Percentiles rank a stretch among this genome's conserved stretches.
phyloP scores from a whole-genome alignment of 2,888 invertebrate species.

The Brachyptera putata region DNA sequence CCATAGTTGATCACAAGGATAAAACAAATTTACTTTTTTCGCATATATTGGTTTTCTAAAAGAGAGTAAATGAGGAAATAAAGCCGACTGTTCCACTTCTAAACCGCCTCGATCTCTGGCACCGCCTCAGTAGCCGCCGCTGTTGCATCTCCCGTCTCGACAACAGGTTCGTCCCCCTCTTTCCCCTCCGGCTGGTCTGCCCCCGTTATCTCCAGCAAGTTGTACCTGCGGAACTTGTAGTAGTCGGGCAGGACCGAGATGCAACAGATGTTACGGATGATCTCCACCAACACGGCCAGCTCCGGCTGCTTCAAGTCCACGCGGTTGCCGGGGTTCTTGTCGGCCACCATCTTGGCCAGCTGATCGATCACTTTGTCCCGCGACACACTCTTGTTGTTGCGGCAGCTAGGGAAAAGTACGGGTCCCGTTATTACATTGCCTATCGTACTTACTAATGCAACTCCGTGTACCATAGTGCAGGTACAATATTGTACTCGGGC shows the following conservation, averaged over 20 bases:
- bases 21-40: too few relatives aligned
- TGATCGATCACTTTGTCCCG: slow-evolving; percentile 68
- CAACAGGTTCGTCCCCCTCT: too few relatives aligned
- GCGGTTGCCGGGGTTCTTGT: slow-evolving; percentile 66
- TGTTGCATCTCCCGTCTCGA: too few relatives aligned
- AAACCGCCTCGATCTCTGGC: too few relatives aligned
- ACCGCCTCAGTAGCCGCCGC: too few relatives aligned
- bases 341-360: slow-evolving; percentile 65
- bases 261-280: slow-evolving; percentile 75
- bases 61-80: too few relatives aligned
- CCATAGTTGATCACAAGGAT: too few relatives aligned
- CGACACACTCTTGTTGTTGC: slow-evolving; percentile 69
- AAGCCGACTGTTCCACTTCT: too few relatives aligned
- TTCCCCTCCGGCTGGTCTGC: too few relatives aligned
- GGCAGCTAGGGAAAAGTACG: slow-evolving; percentile 48
- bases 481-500: too few relatives aligned
- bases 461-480: too few relatives aligned
- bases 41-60: too few relatives aligned
- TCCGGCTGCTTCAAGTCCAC: slow-evolving; percentile 73
- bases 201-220: slow-evolving; percentile 60
- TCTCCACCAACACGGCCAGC: slow-evolving; percentile 75
- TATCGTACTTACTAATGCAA: background rate
- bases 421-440: background rate
- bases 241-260: slow-evolving; percentile 77
- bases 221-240: slow-evolving; percentile 75